Evolutionary conservation across 2,888 invertebrate genomes (phyloP), one percentile per base, ranked within the genome.

Genomic region (Aethes cnicana): DNA sequence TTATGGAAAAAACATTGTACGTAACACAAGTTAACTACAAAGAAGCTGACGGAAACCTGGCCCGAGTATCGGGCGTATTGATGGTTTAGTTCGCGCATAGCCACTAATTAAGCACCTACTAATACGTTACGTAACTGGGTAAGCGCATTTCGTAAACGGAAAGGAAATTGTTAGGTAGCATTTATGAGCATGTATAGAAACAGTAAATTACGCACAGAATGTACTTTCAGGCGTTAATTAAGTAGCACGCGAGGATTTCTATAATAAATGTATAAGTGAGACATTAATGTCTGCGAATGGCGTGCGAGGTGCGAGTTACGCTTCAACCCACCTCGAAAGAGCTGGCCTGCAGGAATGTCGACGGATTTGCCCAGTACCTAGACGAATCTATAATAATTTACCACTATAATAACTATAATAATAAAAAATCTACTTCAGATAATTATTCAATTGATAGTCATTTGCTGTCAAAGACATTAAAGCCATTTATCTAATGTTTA

Each of bases 91-190:
- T 44, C 33, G 23, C 18, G 26, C 36, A 11, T 37, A 32, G 28
- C 20, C 35, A 36, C 30, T 37, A 39, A 37, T 32, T 43, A 43
- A 44, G 44, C 35, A 37, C n/a, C 21, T 7, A 46, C 32, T 52
- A 52, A 39, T 46, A 14, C 26, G 11, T 52, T 52, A 52, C 26
- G 62, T 63, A 62, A 69, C 44, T 54, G 53, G 64, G 72, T 69
- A 68, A 66, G 36, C 36, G 26, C 32, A 62, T 71, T 72, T 71
- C 59, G 68, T 65, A 70, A 56, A 69, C 63, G 55, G 60, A 74
- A 72, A 71, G 72, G 72, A 74, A 78, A 75, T 67, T 64, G 57
- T 63, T 55, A n/a, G n/a, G n/a, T n/a, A 61, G 61, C 64, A 54
- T 58, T 56, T 58, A 65, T 59, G 62, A 66, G 64, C 64, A 65